Percentiles rank a stretch among this genome's conserved stretches.
phyloP scores from a whole-genome alignment of 2,113 vertebrate genomes.

The Neolamprologus sp. region DNA sequence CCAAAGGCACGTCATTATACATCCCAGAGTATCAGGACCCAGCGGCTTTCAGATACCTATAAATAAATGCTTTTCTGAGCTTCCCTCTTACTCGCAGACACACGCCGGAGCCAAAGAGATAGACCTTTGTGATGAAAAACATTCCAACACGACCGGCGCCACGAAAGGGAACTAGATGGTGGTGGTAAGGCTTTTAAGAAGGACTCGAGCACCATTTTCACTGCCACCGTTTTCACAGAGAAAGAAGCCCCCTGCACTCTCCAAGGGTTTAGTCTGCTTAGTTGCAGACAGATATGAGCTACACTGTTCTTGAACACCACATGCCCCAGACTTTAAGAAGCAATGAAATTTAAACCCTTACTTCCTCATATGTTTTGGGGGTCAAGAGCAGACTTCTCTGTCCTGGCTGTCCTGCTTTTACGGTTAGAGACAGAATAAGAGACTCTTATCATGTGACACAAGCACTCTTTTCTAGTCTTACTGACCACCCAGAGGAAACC shows the following conservation, averaged over 20 bases:
- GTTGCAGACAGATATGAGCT: slow-evolving; percentile 6
- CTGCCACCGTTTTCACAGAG: slow-evolving; percentile 39
- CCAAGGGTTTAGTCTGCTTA: slow-evolving; percentile 15
- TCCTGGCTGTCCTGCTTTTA: not conserved
- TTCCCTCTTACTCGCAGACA: slow-evolving; percentile 25
- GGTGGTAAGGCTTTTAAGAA: slow-evolving; percentile 46
- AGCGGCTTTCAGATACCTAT: slow-evolving; percentile 65
- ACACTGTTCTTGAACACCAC: not conserved
- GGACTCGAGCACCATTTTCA: slow-evolving; percentile 42
- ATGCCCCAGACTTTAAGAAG: not conserved
- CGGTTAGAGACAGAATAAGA: not conserved
- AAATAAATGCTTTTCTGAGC: slow-evolving; percentile 70
- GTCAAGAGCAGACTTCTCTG: not conserved
- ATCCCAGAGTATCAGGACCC: slow-evolving; percentile 54
- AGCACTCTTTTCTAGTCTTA: not conserved
- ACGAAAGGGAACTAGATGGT: slow-evolving; percentile 32
- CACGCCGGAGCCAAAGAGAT: slow-evolving; percentile 51
- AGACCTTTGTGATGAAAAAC: slow-evolving; percentile 64
- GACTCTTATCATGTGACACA: not conserved
- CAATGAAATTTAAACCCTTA: not conserved
- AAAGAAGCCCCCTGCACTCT: slow-evolving; percentile 15
- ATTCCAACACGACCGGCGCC: slow-evolving; percentile 49
- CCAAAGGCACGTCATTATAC: slow-evolving; percentile 55
- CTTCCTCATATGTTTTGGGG: not conserved
- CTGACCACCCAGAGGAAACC: not conserved